Conservation (phyloP, 1,140 invertebrate species). For the Nixonia krombeini region DNA sequence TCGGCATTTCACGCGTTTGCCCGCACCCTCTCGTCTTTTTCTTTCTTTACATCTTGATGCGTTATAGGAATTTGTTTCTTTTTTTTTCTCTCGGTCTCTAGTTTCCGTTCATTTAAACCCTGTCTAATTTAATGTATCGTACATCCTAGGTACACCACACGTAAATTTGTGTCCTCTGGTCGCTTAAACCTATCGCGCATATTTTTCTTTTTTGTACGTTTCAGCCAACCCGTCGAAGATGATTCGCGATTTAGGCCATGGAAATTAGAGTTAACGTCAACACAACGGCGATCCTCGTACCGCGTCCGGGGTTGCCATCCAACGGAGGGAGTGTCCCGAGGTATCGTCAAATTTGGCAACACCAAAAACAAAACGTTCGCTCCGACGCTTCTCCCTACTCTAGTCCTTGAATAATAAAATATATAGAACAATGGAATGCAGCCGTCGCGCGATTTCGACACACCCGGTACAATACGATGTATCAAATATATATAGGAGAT, state of each 20-base stretch:
- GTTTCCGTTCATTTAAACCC: slow-evolving; percentile 38
- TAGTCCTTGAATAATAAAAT: slow-evolving; percentile 64
- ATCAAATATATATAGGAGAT: slow-evolving; percentile 69
- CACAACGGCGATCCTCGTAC: neutral
- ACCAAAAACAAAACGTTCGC: slow-evolving; percentile 8
- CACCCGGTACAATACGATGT: slow-evolving; percentile 62
- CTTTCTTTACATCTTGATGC: slow-evolving; percentile 2
- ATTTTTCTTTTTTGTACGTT: slow-evolving; percentile 46
- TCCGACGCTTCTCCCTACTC: neutral
- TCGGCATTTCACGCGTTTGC: slow-evolving; percentile 1
- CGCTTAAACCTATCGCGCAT: slow-evolving; percentile 37
- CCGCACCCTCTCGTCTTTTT: slow-evolving; percentile 17
- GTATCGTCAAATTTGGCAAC: slow-evolving; percentile 8
- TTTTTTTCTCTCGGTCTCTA: slow-evolving; percentile 3
- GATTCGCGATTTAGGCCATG: slow-evolving; percentile 20
- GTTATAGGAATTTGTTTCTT: slow-evolving; percentile 21
- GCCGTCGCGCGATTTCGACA: slow-evolving; percentile 59
- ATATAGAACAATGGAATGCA: slow-evolving; percentile 63
- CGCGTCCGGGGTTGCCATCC: slow-evolving; percentile 1
- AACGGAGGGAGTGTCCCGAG: neutral
- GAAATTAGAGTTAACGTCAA: slow-evolving; percentile 19
- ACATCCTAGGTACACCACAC: slow-evolving; percentile 46
- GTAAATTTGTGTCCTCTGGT: slow-evolving; percentile 20
- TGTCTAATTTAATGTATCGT: slow-evolving; percentile 47
- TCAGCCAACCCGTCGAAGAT: slow-evolving; percentile 27